Base-by-base conservation (phyloP, 2,888 invertebrate species). In the Bruchidius siliquastri region DNA sequence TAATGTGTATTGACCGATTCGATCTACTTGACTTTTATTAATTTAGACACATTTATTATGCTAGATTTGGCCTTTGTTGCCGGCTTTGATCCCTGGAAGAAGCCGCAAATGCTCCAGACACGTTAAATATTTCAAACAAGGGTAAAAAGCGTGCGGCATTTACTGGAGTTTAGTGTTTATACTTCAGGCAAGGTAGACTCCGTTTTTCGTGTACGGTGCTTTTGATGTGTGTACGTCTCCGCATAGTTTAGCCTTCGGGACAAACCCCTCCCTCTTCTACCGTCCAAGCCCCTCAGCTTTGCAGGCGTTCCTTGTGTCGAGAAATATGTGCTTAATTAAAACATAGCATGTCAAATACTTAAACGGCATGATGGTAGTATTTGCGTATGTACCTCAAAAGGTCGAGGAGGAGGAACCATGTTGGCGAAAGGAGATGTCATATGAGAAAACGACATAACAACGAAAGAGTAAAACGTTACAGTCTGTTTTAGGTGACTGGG, bases 271-370 rank as follows among this genome's bases (percentile, higher is more conserved):
- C 83, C 83, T 83, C 82, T 82, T 20, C 22, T 68, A 8, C 20
- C 20, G 68, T 68, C 21, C 68, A 13, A 3, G 13, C 22, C 68
- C 21, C 21, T 67, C 67, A 67, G 10, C 81, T 81, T 49, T 79
- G 78, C 80, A 80, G 81, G 80, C 78, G 77, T 81, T 82, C 79
- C 83, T 84, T 83, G 82, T 83, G 82, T 82, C 81, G 83, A 82
- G 80, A 84, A 84, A 84, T 84, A 84, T 84, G 83, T 81, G 83
- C 84, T 84, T 85, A 85, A 85, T 85, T 85, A 85, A 84, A 85
- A 85, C 85, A 84, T 84, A 84, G 83, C 84, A 84, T 83, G 85
- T 84, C 85, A 83, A 85, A 85, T 84, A 85, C 85, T 85, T 85
- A 84, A 83, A 82, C 82, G 83, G 80, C 81, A 49, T 49, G 49